Conservation (phyloP, 2,888 invertebrate species). For the Drosophila helvetica region DNA sequence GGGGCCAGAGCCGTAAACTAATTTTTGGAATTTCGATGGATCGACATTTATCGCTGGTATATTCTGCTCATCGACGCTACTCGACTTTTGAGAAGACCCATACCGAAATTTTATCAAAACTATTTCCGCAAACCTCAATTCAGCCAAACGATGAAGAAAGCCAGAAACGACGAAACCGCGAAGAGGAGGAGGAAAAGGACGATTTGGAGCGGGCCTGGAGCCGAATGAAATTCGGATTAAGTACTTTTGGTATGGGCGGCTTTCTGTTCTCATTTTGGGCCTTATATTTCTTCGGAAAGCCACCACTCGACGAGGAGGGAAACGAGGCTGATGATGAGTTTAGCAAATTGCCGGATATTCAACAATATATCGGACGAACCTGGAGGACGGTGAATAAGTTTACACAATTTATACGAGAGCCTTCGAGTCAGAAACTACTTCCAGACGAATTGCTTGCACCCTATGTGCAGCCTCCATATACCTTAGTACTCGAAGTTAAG, state of each 20-base stretch:
- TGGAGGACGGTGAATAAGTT: constrained; percentile 89
- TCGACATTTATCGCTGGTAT: constrained; percentile 15
- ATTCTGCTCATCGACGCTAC: constrained; percentile 49
- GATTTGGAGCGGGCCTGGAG: constrained; percentile 89
- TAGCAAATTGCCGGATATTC: constrained; percentile 86
- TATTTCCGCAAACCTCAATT: constrained; percentile 86
- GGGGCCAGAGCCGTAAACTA: neutral
- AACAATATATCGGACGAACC: constrained; percentile 89
- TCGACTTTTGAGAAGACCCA: constrained; percentile 57
- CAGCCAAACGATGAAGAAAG: constrained; percentile 84
- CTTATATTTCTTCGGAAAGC: constrained; percentile 89
- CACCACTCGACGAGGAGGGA: constrained; percentile 89
- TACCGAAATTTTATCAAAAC: constrained; percentile 84
- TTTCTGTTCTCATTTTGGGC: constrained; percentile 86
- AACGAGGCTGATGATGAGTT: constrained; percentile 90
- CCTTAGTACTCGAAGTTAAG: constrained; percentile 97
- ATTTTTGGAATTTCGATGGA: neutral
- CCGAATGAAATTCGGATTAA: constrained; percentile 88
- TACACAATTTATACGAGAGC: constrained; percentile 94
- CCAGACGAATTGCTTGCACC: constrained; percentile 96
- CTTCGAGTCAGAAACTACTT: constrained; percentile 95
- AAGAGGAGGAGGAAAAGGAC: constrained; percentile 86
- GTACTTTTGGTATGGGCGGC: constrained; percentile 86
- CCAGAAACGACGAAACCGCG: constrained; percentile 72
- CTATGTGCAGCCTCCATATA: constrained; percentile 97